These are phyloP conservation scores for Brachystomella parvula DNA, from an alignment of 1,140 invertebrate genomes.

Conservation along the genomic window DNA sequence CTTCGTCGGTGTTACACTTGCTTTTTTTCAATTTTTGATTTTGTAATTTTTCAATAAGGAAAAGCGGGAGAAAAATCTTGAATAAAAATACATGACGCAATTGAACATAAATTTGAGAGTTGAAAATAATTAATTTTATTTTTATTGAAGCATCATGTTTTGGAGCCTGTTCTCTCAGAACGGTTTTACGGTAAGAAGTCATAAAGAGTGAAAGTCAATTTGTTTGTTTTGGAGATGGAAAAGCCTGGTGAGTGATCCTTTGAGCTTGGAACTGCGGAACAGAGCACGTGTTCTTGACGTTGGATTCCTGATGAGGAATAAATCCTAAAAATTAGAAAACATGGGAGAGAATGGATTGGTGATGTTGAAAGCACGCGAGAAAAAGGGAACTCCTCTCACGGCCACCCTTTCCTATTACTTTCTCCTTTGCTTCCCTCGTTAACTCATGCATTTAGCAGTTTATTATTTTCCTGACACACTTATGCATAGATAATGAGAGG, in stretches of 20 bases:
- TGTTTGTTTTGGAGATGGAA: background rate
- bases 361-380: background rate
- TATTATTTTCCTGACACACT: conserved; percentile 10
- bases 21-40: too few relatives aligned
- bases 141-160: too few relatives aligned
- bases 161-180: too few relatives aligned
- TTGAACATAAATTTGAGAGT: too few relatives aligned
- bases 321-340: background rate
- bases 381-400: too few relatives aligned
- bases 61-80: too few relatives aligned
- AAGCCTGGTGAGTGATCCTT: background rate
- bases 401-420: background rate
- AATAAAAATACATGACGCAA: too few relatives aligned
- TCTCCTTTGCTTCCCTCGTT: background rate
- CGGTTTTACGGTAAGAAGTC: too few relatives aligned
- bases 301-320: conserved; percentile 7
- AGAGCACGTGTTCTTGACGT: background rate
- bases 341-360: too few relatives aligned
- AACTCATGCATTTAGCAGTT: conserved; percentile 5
- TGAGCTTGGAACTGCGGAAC: background rate
- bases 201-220: conserved; percentile 8
- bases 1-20: too few relatives aligned
- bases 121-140: too few relatives aligned
- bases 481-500: conserved; percentile 6
- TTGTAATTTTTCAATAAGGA: too few relatives aligned